These are phyloP conservation scores for Momotus momota DNA, from an alignment of 2,797 vertebrate species.

Conservation along the genomic window DNA sequence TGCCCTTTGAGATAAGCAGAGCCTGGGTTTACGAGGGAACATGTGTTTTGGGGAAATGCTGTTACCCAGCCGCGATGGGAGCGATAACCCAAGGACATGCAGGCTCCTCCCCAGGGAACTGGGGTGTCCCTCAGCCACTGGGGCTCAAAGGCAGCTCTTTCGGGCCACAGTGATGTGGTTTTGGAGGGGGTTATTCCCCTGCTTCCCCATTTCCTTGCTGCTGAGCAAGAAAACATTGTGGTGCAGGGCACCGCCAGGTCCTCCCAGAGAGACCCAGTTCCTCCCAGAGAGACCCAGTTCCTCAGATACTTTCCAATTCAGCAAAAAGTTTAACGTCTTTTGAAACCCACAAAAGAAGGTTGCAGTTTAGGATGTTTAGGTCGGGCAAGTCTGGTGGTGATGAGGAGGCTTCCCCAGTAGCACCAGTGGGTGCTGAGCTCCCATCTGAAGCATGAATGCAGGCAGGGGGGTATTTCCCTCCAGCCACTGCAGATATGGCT, in stretches of 20 bases:
- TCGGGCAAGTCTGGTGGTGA: background rate
- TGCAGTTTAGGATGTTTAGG: rapidly evolving
- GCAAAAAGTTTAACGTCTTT: background rate
- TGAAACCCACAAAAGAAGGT: background rate
- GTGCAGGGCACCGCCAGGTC: background rate
- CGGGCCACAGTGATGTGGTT: background rate
- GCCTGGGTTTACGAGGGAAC: constrained; percentile 68
- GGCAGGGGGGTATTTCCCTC: background rate
- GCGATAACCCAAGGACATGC: background rate
- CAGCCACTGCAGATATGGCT: rapidly evolving
- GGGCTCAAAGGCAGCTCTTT: background rate
- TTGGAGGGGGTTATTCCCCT: background rate
- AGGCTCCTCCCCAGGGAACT: background rate
- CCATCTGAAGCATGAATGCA: background rate
- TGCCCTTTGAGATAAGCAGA: constrained; percentile 76
- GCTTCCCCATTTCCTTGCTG: background rate
- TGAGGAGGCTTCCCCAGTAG: background rate
- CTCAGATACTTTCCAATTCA: background rate
- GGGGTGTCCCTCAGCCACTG: rapidly evolving
- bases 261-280: background rate
- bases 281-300: background rate
- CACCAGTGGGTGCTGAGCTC: too few relatives aligned
- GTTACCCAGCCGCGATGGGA: background rate
- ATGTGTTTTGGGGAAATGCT: constrained; percentile 54
- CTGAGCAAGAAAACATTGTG: background rate